These are phyloP conservation scores for Podarcis raffonei DNA, from an alignment of 2,113 vertebrate species.

Conservation along the genomic window DNA sequence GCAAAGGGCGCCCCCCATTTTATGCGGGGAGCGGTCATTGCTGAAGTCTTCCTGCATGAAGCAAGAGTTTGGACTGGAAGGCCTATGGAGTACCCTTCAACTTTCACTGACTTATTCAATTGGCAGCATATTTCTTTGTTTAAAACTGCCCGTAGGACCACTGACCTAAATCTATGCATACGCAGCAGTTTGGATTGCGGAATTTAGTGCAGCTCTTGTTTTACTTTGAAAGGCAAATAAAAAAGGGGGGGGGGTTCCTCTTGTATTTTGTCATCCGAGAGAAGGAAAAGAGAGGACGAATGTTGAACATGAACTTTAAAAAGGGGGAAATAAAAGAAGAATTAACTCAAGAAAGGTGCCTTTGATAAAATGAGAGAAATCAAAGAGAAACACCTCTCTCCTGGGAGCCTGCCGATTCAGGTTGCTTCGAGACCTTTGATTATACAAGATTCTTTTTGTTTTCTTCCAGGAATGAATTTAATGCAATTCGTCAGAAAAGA, in stretches of 20 bases:
- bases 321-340: not conserved
- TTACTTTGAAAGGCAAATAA: conserved; percentile 49
- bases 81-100: not conserved
- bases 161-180: not conserved
- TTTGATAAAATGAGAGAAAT: conserved; percentile 82
- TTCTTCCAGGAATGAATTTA: conserved; percentile 89
- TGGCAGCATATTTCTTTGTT: not conserved
- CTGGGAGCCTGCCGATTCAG: conserved; percentile 76
- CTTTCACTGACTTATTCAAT: not conserved
- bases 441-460: conserved; percentile 88
- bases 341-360: conserved; percentile 79
- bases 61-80: not conserved
- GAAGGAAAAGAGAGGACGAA: conserved; percentile 33
- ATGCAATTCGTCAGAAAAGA: conserved; percentile 96
- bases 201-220: conserved; percentile 26
- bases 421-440: conserved; percentile 76
- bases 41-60: not conserved
- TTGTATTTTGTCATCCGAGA: conserved; percentile 72
- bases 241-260: conserved; percentile 40
- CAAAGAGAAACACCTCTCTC: conserved; percentile 75
- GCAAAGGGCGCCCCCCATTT: no score
- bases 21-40: no score
- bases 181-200: not conserved
- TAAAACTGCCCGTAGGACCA: no score
- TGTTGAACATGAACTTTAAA: conserved; percentile 50